Conservation (phyloP, 2,797 vertebrate genomes). For the Rhinoraja longicauda region DNA sequence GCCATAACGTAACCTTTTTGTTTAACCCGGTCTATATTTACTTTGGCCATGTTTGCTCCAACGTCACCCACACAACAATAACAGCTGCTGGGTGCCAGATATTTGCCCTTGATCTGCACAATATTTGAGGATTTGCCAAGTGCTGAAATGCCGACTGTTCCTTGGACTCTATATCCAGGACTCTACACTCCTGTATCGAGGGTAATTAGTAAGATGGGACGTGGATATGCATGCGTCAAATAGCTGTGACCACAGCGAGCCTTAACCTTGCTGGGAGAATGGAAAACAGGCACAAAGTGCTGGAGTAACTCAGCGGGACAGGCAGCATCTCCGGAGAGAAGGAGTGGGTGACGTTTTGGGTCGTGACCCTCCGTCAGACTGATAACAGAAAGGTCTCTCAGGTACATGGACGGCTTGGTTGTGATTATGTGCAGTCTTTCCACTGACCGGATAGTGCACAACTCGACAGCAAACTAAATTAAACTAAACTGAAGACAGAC, state of each 20-base stretch:
- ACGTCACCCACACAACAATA: background rate
- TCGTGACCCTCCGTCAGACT: too few relatives aligned
- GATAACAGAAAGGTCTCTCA: too few relatives aligned
- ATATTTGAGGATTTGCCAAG: background rate
- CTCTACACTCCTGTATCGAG: background rate
- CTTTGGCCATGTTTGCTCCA: background rate
- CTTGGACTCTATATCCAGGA: background rate
- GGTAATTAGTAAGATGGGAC: background rate
- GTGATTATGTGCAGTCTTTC: too few relatives aligned
- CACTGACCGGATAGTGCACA: too few relatives aligned
- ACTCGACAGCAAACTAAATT: too few relatives aligned
- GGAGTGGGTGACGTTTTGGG: too few relatives aligned
- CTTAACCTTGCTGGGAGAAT: background rate
- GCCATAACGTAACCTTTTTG: background rate
- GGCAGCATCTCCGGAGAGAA: too few relatives aligned
- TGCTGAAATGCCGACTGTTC: background rate
- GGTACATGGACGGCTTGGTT: too few relatives aligned
- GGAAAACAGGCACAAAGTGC: too few relatives aligned
- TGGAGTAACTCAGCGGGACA: too few relatives aligned
- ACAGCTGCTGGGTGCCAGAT: background rate
- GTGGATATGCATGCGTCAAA: background rate
- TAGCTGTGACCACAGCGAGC: background rate
- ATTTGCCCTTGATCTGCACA: slow-evolving; percentile 15
- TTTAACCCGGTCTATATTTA: slow-evolving; percentile 3
- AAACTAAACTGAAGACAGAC: too few relatives aligned